Conservation (phyloP, 2,113 vertebrate species). For the Telmatochromis brichardi region DNA sequence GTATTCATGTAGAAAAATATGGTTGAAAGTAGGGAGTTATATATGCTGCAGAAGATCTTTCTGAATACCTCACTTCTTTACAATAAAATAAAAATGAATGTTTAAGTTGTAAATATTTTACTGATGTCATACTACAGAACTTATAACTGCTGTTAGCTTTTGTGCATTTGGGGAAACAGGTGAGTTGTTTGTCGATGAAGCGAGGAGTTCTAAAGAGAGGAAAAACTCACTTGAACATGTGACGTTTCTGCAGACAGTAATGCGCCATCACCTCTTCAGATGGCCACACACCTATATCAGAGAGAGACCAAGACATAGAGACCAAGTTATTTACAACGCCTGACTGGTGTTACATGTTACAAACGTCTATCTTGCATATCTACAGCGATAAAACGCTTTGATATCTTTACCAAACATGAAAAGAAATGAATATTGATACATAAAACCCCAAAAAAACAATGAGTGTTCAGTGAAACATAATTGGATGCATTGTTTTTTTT, state of each 20-base stretch:
- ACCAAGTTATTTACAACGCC: background rate
- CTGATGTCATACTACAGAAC: background rate
- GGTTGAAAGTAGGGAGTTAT: background rate
- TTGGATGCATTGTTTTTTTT: conserved; percentile 38
- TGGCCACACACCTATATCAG: conserved; percentile 86
- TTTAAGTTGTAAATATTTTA: background rate
- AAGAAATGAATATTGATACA: conserved; percentile 3
- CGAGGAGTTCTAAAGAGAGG: background rate
- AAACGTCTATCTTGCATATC: background rate
- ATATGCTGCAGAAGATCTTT: background rate
- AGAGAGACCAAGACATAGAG: background rate
- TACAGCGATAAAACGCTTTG: background rate
- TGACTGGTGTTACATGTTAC: background rate
- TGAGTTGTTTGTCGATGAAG: background rate
- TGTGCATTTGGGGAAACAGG: background rate
- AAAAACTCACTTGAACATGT: conserved; percentile 84
- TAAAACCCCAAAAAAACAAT: background rate
- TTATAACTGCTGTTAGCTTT: background rate
- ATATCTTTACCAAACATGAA: conserved; percentile 22
- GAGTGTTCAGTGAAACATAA: conserved; percentile 22
- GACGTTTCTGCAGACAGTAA: conserved; percentile 88
- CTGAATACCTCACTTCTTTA: background rate
- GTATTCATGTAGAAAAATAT: background rate
- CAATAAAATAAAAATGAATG: background rate
- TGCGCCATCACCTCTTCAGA: conserved; percentile 96